These are phyloP conservation scores for Gymnothorax javanicus DNA, from an alignment of 2,797 vertebrate species.

Conservation along the genomic window DNA sequence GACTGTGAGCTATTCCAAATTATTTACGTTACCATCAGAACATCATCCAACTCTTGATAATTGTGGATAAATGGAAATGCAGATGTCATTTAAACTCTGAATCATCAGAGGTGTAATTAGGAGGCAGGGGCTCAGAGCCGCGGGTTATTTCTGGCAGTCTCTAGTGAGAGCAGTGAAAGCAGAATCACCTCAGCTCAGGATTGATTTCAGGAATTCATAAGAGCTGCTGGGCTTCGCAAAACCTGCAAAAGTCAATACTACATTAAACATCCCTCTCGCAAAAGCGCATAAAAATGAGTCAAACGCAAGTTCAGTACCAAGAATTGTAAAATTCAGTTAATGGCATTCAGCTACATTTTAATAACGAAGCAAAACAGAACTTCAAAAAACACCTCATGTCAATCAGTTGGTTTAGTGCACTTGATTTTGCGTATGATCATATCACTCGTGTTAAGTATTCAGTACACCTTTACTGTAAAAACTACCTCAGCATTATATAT, in stretches of 20 bases:
- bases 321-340: background rate
- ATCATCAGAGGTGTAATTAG: conserved; percentile 1
- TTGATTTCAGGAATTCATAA: conserved; percentile 66
- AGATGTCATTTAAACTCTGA: background rate
- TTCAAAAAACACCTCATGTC: background rate
- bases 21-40: background rate
- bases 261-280: background rate
- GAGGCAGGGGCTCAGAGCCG: background rate
- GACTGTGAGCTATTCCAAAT: background rate
- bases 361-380: background rate
- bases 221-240: conserved; percentile 47
- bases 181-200: conserved; percentile 60
- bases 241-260: conserved; percentile 52
- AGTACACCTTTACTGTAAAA: background rate
- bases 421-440: background rate
- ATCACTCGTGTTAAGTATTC: background rate
- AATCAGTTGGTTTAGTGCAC: background rate
- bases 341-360: background rate
- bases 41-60: background rate
- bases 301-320: background rate
- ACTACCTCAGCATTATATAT: background rate
- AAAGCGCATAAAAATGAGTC: background rate
- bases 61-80: background rate
- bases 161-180: conserved; percentile 8
- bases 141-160: conserved; percentile 10